phyloP scores from a whole-genome alignment of 2,888 invertebrate genomes.

The Drosophila tanythrix region DNA sequence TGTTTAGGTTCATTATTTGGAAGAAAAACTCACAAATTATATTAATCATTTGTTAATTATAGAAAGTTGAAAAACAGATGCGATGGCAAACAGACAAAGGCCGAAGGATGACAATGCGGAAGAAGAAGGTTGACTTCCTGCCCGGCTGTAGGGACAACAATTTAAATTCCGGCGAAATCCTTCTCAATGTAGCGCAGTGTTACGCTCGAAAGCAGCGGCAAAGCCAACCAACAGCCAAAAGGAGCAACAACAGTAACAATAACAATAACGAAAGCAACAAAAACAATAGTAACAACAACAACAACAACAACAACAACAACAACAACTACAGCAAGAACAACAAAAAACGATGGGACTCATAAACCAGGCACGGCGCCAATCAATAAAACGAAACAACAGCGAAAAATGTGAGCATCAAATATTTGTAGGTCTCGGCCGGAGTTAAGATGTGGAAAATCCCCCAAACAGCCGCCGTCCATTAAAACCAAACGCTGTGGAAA shows the following conservation, averaged over 20 bases:
- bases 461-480: conserved; percentile 67
- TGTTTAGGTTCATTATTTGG: neutral
- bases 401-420: conserved; percentile 75
- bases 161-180: conserved; percentile 67
- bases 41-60: conserved; percentile 43
- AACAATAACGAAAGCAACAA: conserved; percentile 25
- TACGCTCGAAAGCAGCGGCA: conserved; percentile 50
- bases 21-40: neutral
- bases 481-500: conserved; percentile 80
- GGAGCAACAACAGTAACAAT: conserved; percentile 24
- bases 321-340: neutral
- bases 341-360: conserved; percentile 46
- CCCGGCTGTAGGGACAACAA: conserved; percentile 40
- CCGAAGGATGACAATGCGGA: conserved; percentile 10
- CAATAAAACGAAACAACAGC: conserved; percentile 71
- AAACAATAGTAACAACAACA: conserved; percentile 22
- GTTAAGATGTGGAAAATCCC: conserved; percentile 81
- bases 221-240: conserved; percentile 37
- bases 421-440: conserved; percentile 77
- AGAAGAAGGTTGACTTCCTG: conserved; percentile 31
- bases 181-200: conserved; percentile 61
- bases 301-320: conserved; percentile 5
- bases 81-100: neutral
- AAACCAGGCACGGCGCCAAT: conserved; percentile 74
- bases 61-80: conserved; percentile 2